Percentiles rank a stretch among this genome's conserved stretches.
Evolutionary conservation across 2,797 vertebrate species (phyloP).

Genomic region (Helostoma temminkii): DNA sequence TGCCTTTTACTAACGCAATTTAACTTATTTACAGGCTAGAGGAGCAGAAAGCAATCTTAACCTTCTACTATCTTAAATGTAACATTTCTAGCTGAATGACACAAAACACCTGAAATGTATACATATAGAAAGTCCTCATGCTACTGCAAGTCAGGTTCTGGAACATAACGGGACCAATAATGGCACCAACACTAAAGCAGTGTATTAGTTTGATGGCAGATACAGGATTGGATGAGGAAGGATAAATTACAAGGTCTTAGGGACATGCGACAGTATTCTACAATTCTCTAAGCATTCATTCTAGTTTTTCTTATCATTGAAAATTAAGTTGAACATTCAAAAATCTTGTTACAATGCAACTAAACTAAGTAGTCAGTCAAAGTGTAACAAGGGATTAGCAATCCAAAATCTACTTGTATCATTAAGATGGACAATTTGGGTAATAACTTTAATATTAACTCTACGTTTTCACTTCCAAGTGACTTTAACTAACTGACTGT

Average conservation of each 20-base stretch:
- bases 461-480: not conserved
- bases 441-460: not conserved
- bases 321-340: no score
- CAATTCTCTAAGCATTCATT: no score
- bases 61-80: not conserved
- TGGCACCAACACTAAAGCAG: constrained; percentile 17
- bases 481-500: not conserved
- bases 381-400: not conserved
- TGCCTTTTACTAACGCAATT: constrained; percentile 1
- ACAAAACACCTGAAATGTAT: constrained; percentile 12
- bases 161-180: constrained; percentile 36
- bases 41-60: constrained; percentile 24
- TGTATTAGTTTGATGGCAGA: constrained; percentile 15
- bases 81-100: constrained; percentile 20
- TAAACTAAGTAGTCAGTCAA: not conserved
- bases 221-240: not conserved
- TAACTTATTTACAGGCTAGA: constrained; percentile 1
- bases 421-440: not conserved
- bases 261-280: no score
- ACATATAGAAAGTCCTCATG: not conserved
- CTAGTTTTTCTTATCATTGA: no score
- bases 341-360: no score
- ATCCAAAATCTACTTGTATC: no score
- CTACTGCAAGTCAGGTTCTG: constrained; percentile 10
- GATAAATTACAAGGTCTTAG: no score